Evolutionary conservation across 2,113 vertebrate species (phyloP).

Genomic region (Tiliqua scincoides): DNA sequence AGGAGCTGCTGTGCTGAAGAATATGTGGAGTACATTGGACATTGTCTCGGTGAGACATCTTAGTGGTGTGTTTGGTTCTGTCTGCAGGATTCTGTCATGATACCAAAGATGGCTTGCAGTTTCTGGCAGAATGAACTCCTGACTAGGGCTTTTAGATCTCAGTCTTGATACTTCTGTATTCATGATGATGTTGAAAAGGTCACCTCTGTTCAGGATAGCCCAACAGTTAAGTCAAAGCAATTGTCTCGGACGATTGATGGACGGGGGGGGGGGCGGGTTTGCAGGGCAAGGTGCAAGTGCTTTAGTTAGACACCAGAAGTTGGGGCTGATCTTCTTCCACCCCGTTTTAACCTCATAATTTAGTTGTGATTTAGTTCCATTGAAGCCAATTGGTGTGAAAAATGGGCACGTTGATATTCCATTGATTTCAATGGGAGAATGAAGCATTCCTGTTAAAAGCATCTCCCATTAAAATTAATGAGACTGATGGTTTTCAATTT

Average conservation of each 20-base stretch:
- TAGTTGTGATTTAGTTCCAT: background rate
- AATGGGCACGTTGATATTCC: background rate
- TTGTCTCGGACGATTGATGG: background rate
- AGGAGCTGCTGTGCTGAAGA: background rate
- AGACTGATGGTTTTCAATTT: background rate
- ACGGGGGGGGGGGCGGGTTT: too few species aligned
- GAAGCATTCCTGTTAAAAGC: background rate
- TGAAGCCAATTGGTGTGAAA: background rate
- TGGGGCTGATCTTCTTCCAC: background rate
- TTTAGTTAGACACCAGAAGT: background rate
- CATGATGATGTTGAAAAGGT: background rate
- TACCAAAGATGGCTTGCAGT: background rate
- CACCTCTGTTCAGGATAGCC: background rate
- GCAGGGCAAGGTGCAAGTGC: background rate
- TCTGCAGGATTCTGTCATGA: background rate
- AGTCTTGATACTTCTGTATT: background rate
- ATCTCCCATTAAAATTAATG: background rate
- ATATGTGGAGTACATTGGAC: background rate
- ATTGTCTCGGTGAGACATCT: background rate
- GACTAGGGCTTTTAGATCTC: background rate
- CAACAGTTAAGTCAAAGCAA: background rate
- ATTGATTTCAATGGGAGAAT: background rate
- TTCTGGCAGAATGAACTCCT: background rate
- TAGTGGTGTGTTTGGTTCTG: accelerated
- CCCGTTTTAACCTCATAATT: background rate